Percentiles rank a stretch among this genome's conserved stretches.
Evolutionary conservation across 2,797 vertebrate genomes (phyloP).

Genomic region (Orientallactaga sibirica): DNA sequence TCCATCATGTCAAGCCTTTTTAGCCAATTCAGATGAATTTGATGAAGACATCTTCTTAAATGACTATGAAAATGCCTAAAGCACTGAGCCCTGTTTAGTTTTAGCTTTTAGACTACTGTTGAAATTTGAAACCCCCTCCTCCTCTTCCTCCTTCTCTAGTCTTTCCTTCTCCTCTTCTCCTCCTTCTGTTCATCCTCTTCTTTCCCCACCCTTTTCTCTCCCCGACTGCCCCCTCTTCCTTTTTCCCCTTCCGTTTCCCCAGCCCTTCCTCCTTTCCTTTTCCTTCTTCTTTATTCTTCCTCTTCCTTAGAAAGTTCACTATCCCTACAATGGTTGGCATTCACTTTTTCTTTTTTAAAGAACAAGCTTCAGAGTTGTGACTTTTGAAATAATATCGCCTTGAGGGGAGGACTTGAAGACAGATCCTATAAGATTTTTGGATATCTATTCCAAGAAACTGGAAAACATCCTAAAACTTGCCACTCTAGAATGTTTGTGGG

Average conservation of each 20-base stretch:
- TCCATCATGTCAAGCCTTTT: constrained; percentile 86
- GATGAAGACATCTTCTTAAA: constrained; percentile 86
- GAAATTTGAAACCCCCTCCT: neutral
- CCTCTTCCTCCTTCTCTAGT: too few species aligned
- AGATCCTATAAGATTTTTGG: constrained; percentile 63
- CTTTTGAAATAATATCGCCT: constrained; percentile 69
- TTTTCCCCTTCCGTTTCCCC: too few species aligned
- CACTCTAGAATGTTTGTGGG: constrained; percentile 36
- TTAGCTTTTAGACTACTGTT: neutral
- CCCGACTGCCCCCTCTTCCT: too few species aligned
- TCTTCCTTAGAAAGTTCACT: constrained; percentile 60
- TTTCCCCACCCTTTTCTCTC: too few species aligned
- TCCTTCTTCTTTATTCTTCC: neutral
- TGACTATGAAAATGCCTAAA: constrained; percentile 83
- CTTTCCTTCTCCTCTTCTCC: neutral
- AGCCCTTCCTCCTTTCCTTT: too few species aligned
- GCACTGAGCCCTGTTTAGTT: neutral
- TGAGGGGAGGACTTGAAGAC: neutral
- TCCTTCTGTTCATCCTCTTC: too few species aligned
- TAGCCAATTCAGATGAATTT: constrained; percentile 85
- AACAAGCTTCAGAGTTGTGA: constrained; percentile 33
- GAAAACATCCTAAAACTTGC: constrained; percentile 58
- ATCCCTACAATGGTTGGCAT: constrained; percentile 65
- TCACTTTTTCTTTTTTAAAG: constrained; percentile 63
- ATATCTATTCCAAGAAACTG: constrained; percentile 66